Evolutionary conservation across 2,888 invertebrate species (phyloP).

Genomic region (Drosophila sordidula): DNA sequence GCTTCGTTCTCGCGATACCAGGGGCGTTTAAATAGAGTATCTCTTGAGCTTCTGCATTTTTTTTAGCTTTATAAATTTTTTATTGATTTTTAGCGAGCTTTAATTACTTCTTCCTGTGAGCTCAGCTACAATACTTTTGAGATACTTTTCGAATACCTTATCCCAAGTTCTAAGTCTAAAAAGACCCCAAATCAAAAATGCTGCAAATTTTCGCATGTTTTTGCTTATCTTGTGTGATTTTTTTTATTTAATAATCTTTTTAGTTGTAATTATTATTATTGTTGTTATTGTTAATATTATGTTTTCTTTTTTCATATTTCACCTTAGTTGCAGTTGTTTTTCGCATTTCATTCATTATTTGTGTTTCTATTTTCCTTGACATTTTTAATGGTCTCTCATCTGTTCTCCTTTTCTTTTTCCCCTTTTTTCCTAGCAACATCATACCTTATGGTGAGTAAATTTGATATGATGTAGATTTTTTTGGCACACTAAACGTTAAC

Average conservation of each 20-base stretch:
- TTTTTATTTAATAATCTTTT: slow-evolving; percentile 17
- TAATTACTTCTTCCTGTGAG: too few relatives aligned
- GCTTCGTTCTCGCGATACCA: too few relatives aligned
- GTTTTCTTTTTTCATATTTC: slow-evolving; percentile 55
- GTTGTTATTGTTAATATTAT: slow-evolving; percentile 29
- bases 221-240: slow-evolving; percentile 12
- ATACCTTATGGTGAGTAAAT: slow-evolving; percentile 65
- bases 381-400: slow-evolving; percentile 17
- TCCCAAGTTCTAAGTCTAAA: too few relatives aligned
- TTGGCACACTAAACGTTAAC: slow-evolving; percentile 63
- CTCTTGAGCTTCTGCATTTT: too few relatives aligned
- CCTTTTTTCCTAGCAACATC: slow-evolving; percentile 53
- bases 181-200: slow-evolving; percentile 4
- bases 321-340: slow-evolving; percentile 71
- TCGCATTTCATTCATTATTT: slow-evolving; percentile 8
- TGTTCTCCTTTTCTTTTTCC: slow-evolving; percentile 13
- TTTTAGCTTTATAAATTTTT: too few relatives aligned
- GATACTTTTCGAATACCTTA: too few relatives aligned
- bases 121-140: too few relatives aligned
- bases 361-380: slow-evolving; percentile 2
- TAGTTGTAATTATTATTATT: slow-evolving; percentile 11
- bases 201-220: slow-evolving; percentile 4
- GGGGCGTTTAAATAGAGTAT: too few relatives aligned
- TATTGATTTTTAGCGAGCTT: too few relatives aligned
- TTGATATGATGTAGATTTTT: slow-evolving; percentile 69